Percentiles rank a stretch among this genome's conserved stretches.
Conservation (phyloP, 2,113 vertebrate genomes). For the Aldabrachelys gigantea region DNA sequence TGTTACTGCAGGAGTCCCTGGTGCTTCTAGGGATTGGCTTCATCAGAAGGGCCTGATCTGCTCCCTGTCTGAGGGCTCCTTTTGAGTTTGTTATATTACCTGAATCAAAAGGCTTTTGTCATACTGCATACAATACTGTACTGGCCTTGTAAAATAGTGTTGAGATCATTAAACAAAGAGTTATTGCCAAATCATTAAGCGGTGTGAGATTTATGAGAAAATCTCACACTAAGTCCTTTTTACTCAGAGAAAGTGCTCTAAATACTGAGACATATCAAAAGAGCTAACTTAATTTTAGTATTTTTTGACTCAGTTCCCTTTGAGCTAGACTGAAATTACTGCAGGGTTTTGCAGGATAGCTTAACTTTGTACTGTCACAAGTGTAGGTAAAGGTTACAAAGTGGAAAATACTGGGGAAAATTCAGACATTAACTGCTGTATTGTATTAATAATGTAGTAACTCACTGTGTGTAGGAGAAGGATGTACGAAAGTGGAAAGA, state of each 20-base stretch:
- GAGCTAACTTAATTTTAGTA: background rate
- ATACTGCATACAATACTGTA: background rate
- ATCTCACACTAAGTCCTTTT: background rate
- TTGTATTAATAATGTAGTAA: background rate
- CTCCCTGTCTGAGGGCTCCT: background rate
- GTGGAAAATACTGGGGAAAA: background rate
- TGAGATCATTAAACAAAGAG: background rate
- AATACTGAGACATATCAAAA: background rate
- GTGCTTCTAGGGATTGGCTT: background rate
- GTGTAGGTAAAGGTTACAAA: background rate
- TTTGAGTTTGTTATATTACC: background rate
- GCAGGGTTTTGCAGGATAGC: background rate
- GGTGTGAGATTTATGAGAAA: background rate
- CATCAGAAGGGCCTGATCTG: background rate
- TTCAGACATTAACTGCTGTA: background rate
- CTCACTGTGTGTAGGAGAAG: slow-evolving; percentile 84
- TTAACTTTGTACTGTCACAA: background rate
- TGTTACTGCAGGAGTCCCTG: background rate
- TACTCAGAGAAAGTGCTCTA: background rate
- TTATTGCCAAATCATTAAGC: background rate
- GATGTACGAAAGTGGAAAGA: slow-evolving; percentile 99
- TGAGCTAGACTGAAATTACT: background rate
- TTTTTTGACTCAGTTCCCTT: background rate
- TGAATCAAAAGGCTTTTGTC: background rate
- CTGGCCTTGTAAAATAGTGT: background rate